These are phyloP conservation scores for Pemphredon lugubris DNA, from an alignment of 2,888 invertebrate species.

Conservation along the genomic window DNA sequence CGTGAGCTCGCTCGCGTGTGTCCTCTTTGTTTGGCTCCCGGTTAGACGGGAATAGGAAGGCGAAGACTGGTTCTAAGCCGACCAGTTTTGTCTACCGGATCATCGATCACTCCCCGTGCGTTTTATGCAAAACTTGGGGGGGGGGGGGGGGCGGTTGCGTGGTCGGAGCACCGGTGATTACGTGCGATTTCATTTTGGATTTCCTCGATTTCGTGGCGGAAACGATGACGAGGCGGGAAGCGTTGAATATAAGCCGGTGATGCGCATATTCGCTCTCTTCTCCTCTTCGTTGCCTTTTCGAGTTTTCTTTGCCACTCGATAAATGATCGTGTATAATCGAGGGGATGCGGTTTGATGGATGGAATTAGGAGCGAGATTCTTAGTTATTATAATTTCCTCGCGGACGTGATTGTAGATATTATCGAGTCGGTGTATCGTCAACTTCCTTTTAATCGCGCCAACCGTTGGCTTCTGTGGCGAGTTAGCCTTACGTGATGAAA, in stretches of 20 bases:
- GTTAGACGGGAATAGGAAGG: conserved; percentile 11
- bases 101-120: conserved; percentile 35
- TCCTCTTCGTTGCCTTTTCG: too few species aligned
- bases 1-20: neutral
- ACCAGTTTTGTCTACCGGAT: conserved; percentile 51
- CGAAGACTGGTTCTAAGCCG: conserved; percentile 44
- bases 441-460: conserved; percentile 25
- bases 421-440: neutral
- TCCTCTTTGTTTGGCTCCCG: conserved; percentile 23
- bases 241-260: too few species aligned
- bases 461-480: neutral
- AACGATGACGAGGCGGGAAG: too few species aligned
- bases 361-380: neutral
- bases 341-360: too few species aligned
- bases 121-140: conserved; percentile 39
- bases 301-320: too few species aligned
- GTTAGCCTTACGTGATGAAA: conserved; percentile 11
- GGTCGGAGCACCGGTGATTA: neutral
- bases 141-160: conserved; percentile 30
- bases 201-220: neutral
- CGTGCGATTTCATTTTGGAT: conserved; percentile 15
- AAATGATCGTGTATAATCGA: too few species aligned
- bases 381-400: conserved; percentile 32
- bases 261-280: too few species aligned
- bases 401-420: conserved; percentile 17